phyloP scores from a whole-genome alignment of 2,797 vertebrate genomes.

The Tamandua tetradactyla region DNA sequence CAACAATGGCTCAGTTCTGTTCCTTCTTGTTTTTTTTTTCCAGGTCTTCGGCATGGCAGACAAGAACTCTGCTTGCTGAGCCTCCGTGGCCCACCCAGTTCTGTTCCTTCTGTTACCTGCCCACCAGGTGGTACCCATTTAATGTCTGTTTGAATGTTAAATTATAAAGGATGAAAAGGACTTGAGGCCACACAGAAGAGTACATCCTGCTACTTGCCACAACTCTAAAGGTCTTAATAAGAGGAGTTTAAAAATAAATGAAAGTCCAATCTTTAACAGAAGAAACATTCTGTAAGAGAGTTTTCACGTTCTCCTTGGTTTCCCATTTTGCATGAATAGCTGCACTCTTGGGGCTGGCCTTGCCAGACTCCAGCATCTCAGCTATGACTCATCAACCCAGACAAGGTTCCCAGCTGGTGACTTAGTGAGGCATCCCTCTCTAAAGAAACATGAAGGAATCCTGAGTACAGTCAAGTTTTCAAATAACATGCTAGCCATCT shows the following conservation, averaged over 20 bases:
- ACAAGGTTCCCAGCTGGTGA: no score
- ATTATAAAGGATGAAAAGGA: neutral
- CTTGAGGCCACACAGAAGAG: neutral
- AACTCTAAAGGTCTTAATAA: neutral
- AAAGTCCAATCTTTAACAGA: neutral
- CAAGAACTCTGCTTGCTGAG: no score
- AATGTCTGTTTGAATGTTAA: neutral
- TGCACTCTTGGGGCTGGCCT: no score
- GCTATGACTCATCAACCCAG: no score
- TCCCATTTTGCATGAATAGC: neutral
- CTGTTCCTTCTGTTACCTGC: neutral
- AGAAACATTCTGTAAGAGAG: neutral
- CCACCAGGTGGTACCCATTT: neutral
- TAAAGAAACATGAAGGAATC: neutral
- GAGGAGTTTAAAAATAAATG: no score
- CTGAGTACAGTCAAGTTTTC: neutral
- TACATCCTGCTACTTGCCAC: neutral
- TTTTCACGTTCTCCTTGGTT: neutral
- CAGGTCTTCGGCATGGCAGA: no score
- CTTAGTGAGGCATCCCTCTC: neutral
- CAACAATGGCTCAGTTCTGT: neutral
- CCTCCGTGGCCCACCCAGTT: no score
- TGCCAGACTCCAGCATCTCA: fast-evolving
- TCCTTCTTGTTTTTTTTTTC: no score
- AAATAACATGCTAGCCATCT: fast-evolving